Evolutionary conservation across 1,140 invertebrate genomes (phyloP).

Genomic region (Parasteatoda tepidariorum): DNA sequence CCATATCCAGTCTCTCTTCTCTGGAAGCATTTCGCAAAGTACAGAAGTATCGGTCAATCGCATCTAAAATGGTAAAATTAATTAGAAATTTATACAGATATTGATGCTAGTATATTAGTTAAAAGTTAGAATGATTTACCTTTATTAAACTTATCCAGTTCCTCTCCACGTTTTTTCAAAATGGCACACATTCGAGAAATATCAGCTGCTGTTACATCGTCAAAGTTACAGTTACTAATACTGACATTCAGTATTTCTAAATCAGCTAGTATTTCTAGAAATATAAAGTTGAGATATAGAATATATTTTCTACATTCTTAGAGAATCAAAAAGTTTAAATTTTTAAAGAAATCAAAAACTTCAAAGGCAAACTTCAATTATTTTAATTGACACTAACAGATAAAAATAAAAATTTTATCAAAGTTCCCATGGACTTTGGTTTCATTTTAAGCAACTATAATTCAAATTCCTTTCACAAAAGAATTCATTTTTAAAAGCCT

Average conservation of each 20-base stretch:
- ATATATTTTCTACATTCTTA: neutral
- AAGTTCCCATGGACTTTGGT: no score
- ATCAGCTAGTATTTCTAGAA: constrained; percentile 58
- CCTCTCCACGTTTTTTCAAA: constrained; percentile 78
- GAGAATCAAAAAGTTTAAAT: neutral
- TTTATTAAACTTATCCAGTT: constrained; percentile 81
- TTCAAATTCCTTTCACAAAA: no score
- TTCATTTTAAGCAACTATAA: no score
- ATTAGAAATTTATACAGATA: constrained; percentile 20
- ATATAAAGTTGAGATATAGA: neutral
- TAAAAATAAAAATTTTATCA: no score
- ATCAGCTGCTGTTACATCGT: constrained; percentile 61
- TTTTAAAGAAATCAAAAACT: neutral
- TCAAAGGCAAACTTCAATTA: neutral
- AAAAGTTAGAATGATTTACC: constrained; percentile 68
- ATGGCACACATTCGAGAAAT: constrained; percentile 77
- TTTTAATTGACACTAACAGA: neutral
- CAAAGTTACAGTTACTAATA: constrained; percentile 64
- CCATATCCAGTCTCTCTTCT: constrained; percentile 80
- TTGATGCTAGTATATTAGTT: constrained; percentile 12
- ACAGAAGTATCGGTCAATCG: constrained; percentile 80
- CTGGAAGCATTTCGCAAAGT: constrained; percentile 87
- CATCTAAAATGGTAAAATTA: constrained; percentile 70
- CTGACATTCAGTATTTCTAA: constrained; percentile 64
- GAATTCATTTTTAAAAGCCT: no score